These are phyloP conservation scores for Andrena haemorrhoa DNA, from an alignment of 2,888 invertebrate species.

Conservation along the genomic window DNA sequence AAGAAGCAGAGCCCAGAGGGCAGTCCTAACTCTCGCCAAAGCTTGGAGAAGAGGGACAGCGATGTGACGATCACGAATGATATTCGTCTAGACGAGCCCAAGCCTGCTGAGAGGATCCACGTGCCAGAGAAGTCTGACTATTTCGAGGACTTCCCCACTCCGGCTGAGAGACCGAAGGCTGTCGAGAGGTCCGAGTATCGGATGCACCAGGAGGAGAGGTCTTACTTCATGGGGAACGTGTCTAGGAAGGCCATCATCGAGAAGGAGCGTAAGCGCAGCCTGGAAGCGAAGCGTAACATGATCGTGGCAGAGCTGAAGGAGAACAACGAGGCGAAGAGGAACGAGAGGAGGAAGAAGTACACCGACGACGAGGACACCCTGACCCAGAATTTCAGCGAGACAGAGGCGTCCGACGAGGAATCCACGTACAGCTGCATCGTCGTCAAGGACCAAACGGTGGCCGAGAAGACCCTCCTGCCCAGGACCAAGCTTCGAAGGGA, in stretches of 20 bases:
- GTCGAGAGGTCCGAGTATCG: slow-evolving; percentile 79
- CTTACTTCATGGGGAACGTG: slow-evolving; percentile 82
- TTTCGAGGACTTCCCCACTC: slow-evolving; percentile 82
- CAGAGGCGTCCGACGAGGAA: slow-evolving; percentile 84
- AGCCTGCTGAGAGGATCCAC: slow-evolving; percentile 81
- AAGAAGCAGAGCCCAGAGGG: slow-evolving; percentile 72
- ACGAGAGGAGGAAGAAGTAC: slow-evolving; percentile 79
- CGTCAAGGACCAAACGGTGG: slow-evolving; percentile 90
- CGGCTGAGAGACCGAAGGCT: slow-evolving; percentile 81
- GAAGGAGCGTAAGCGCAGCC: slow-evolving; percentile 82
- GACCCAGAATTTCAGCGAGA: slow-evolving; percentile 81
- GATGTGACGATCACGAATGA: slow-evolving; percentile 81
- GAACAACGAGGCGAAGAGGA: slow-evolving; percentile 81
- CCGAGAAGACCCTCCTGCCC: slow-evolving; percentile 87
- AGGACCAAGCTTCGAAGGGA: slow-evolving; percentile 89
- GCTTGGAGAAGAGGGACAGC: slow-evolving; percentile 77
- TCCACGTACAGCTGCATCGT: slow-evolving; percentile 90
- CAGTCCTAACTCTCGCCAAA: slow-evolving; percentile 64
- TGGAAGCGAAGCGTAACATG: slow-evolving; percentile 83
- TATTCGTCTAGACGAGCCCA: slow-evolving; percentile 76
- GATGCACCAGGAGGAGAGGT: slow-evolving; percentile 77
- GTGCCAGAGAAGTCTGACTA: slow-evolving; percentile 80
- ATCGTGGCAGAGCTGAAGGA: slow-evolving; percentile 83
- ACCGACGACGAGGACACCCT: slow-evolving; percentile 81
- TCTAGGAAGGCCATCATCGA: slow-evolving; percentile 83